These are phyloP conservation scores for Tragelaphus buxtoni DNA, from an alignment of 2,113 vertebrate species.

Conservation along the genomic window DNA sequence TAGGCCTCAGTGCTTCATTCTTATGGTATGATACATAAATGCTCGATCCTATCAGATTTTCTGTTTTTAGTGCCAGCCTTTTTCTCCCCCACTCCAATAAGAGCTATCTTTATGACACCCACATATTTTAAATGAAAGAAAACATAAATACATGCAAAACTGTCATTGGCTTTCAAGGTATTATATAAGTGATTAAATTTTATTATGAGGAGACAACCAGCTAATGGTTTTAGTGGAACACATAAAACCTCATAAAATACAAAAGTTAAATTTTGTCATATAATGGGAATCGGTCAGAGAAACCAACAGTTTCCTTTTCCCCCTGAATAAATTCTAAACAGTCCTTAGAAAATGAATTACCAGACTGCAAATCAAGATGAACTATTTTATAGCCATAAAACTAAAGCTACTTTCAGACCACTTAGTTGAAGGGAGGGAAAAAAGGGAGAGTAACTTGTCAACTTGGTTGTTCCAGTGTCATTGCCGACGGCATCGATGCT, in stretches of 20 bases:
- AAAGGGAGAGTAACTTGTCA: conserved; percentile 52
- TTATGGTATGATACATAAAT: conserved; percentile 7
- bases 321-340: conserved; percentile 82
- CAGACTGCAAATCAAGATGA: conserved; percentile 77
- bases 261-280: conserved; percentile 81
- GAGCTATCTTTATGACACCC: conserved; percentile 46
- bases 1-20: background rate
- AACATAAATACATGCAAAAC: conserved; percentile 75
- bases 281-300: conserved; percentile 76
- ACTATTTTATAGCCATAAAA: conserved; percentile 79
- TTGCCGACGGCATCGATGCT: conserved; percentile 67
- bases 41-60: background rate
- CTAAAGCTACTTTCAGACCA: conserved; percentile 75
- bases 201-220: conserved; percentile 79
- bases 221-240: conserved; percentile 82
- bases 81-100: background rate
- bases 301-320: conserved; percentile 76
- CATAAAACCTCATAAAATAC: conserved; percentile 80
- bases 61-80: background rate
- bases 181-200: conserved; percentile 81
- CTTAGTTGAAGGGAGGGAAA: conserved; percentile 48
- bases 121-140: conserved; percentile 77
- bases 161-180: conserved; percentile 74
- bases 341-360: conserved; percentile 82
- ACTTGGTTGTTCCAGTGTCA: conserved; percentile 56